These are phyloP conservation scores for Portevinia maculata DNA, from an alignment of 2,888 invertebrate species.

Conservation along the genomic window DNA sequence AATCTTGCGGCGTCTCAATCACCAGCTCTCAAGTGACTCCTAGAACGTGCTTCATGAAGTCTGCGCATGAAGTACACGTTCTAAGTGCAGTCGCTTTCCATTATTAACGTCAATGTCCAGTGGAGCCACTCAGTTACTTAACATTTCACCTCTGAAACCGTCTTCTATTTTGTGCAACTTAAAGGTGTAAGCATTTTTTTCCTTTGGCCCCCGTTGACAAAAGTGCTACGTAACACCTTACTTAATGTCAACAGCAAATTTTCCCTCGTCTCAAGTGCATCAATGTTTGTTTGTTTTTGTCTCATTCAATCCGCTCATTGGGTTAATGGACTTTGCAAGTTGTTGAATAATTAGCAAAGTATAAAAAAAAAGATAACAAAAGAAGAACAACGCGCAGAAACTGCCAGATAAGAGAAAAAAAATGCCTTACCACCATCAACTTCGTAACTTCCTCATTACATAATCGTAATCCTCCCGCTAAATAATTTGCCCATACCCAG, in stretches of 20 bases:
- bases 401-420: conserved; percentile 57
- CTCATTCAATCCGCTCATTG: conserved; percentile 63
- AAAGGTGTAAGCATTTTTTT: conserved; percentile 15
- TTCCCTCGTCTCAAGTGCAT: conserved; percentile 58
- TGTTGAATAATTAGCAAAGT: conserved; percentile 68
- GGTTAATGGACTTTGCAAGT: conserved; percentile 68
- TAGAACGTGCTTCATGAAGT: no score
- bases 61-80: no score
- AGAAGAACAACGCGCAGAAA: conserved; percentile 26
- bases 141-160: conserved; percentile 45
- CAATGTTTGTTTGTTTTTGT: conserved; percentile 53
- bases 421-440: conserved; percentile 15
- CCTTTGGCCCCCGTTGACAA: conserved; percentile 41
- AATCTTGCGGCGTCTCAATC: no score
- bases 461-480: conserved; percentile 40
- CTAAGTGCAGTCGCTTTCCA: background rate
- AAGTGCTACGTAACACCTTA: conserved; percentile 58
- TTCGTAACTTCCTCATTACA: conserved; percentile 66
- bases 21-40: no score
- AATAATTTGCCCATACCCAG: conserved; percentile 3
- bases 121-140: conserved; percentile 39
- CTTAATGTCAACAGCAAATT: conserved; percentile 61
- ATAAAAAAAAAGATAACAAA: conserved; percentile 8
- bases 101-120: conserved; percentile 2
- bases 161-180: conserved; percentile 41